A percentile compares a stretch with the other conserved stretches of the same genome.
Evolutionary conservation across 2,113 vertebrate genomes (phyloP).

Genomic region (Phasianus colchicus): DNA sequence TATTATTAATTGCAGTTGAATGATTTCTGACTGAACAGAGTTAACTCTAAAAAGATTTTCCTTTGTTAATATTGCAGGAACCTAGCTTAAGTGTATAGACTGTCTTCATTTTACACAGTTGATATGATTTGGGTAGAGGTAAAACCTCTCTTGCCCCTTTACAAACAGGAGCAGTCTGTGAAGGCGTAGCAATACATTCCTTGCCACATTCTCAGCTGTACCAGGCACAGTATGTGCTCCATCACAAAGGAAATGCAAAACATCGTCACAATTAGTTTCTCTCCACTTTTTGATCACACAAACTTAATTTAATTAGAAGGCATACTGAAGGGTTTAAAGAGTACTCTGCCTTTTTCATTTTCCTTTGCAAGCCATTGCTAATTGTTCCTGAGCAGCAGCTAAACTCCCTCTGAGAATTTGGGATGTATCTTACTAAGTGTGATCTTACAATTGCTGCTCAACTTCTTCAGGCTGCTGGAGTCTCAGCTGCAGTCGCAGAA

Average conservation of each 20-base stretch:
- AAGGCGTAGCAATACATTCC: neutral
- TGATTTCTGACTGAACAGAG: conserved; percentile 14
- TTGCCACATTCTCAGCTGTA: neutral
- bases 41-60: neutral
- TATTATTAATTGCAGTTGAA: neutral
- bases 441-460: neutral
- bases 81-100: neutral
- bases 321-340: conserved; percentile 61
- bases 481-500: conserved; percentile 94
- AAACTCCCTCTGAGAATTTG: conserved; percentile 1
- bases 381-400: conserved; percentile 28
- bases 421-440: neutral
- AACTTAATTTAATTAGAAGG: conserved; percentile 54
- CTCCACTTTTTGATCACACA: conserved; percentile 37
- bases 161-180: neutral
- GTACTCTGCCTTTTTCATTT: conserved; percentile 44
- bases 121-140: neutral
- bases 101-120: neutral
- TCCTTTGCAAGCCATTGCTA: conserved; percentile 54
- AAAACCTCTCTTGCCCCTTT: neutral
- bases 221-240: neutral
- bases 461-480: conserved; percentile 87
- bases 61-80: neutral
- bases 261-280: neutral
- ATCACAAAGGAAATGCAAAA: neutral